These are phyloP conservation scores for Blomia tropicalis DNA, from an alignment of 2,888 invertebrate genomes.

Conservation along the genomic window DNA sequence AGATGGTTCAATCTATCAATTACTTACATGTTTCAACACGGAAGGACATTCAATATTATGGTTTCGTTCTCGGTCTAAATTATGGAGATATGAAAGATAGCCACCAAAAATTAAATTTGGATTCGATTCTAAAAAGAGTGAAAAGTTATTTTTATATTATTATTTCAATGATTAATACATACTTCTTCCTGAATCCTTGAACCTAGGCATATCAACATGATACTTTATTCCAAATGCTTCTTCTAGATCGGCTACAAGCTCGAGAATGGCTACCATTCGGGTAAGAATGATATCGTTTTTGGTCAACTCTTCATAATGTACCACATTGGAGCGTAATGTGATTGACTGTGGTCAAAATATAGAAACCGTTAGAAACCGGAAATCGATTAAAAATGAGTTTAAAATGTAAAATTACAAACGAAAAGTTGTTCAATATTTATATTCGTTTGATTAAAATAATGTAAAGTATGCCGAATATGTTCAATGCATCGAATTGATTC, in stretches of 20 bases:
- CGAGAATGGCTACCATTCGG: neutral
- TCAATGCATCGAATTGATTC: too few relatives aligned
- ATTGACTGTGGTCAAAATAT: neutral
- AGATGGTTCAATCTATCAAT: too few relatives aligned
- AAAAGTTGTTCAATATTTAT: too few relatives aligned
- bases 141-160: neutral
- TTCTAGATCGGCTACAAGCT: neutral
- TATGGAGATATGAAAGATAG: neutral
- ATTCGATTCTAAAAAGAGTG: slow-evolving; percentile 1
- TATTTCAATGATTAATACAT: neutral
- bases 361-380: neutral
- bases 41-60: neutral
- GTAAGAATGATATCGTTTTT: neutral
- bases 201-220: neutral
- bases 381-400: too few relatives aligned
- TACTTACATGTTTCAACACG: slow-evolving; percentile 11
- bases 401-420: too few relatives aligned
- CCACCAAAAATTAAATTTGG: slow-evolving; percentile 4
- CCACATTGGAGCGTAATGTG: neutral
- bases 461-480: too few relatives aligned
- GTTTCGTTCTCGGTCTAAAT: neutral
- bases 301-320: neutral
- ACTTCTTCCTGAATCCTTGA: slow-evolving; percentile 2
- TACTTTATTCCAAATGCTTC: neutral
- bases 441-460: too few relatives aligned